Base-by-base conservation (phyloP, 2,888 invertebrate genomes). In the Dynastes maya region DNA sequence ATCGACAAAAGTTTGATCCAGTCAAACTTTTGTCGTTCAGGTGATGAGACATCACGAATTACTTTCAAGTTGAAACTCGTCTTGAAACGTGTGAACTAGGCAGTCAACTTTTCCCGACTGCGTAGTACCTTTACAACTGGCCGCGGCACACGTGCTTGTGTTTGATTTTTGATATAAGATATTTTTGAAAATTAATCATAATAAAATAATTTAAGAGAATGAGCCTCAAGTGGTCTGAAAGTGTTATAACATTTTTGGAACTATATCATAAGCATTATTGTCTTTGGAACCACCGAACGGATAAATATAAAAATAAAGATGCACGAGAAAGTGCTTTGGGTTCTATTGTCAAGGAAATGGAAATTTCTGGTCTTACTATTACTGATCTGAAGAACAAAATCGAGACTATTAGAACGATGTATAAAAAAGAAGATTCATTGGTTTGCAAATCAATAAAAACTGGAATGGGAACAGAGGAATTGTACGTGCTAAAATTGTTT, bases 281-380 rank as follows among this genome's bases (percentile, higher is more conserved):
- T 5, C 4, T 32, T 32, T 32, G 32, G 32, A 32, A 32, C 32
- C 4, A 37, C 5, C 5, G n/a, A 51, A 8, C 9, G n/a, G n/a
- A 51, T 51, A n/a, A 51, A 51, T n/a, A 9, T 51, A 51, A 63
- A 29, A 76, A 1, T 13, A 6, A 53, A 16, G 53, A 53, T 11
- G 13, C 53, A 11, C 11, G n/a, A 2, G 13, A 53, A n/a, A 3
- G 0, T n/a, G 13, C 11, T 53, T 13, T 51, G 51, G 1, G n/a
- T 3, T 53, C 13, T 53, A 13, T 2, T n/a, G n/a, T n/a, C n/a
- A 13, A 53, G 11, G 53, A 53, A n/a, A 53, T 11, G 13, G 13
- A 13, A n/a, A n/a, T 3, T n/a, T 3, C 53, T 53, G 58, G 27
- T 11, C 68, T 27, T 74, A 65, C 58, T 71, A 58, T 65, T 80